phyloP scores from a whole-genome alignment of 2,888 invertebrate species.

The Nowickia ferox region DNA sequence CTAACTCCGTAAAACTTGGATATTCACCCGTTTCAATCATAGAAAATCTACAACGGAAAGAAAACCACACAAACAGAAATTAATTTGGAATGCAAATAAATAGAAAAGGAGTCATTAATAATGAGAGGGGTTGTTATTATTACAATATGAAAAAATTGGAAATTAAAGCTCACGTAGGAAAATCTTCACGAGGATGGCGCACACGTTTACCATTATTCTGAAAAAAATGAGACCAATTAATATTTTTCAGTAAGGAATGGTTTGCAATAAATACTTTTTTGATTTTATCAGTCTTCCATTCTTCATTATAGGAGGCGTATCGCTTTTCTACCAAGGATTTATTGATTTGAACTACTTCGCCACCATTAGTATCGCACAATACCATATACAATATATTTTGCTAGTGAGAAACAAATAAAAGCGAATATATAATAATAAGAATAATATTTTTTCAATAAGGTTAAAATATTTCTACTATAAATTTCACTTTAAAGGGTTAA shows the following conservation, averaged over 20 bases:
- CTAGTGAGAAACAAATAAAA: conserved; percentile 71
- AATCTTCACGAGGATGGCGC: conserved; percentile 76
- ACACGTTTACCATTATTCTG: conserved; percentile 73
- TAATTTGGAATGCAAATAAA: neutral
- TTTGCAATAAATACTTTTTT: conserved; percentile 69
- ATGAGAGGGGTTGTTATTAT: conserved; percentile 37
- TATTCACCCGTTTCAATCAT: conserved; percentile 78
- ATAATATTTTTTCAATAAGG: neutral
- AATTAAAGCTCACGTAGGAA: conserved; percentile 76
- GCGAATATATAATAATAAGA: neutral
- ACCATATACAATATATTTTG: conserved; percentile 75
- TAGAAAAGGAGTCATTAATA: neutral
- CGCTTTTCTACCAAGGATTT: conserved; percentile 73
- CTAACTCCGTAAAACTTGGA: conserved; percentile 76
- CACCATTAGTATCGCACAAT: conserved; percentile 77
- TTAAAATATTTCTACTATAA: neutral
- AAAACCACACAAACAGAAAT: conserved; percentile 47
- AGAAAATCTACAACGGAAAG: conserved; percentile 73
- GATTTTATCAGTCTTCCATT: conserved; percentile 73
- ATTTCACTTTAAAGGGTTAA: neutral
- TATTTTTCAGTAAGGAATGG: neutral
- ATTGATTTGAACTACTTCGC: conserved; percentile 74
- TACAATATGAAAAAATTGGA: conserved; percentile 53
- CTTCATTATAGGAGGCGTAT: conserved; percentile 75
- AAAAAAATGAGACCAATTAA: neutral